Evolutionary conservation across 2,797 vertebrate species (phyloP).

Genomic region (Phaenicophaeus curvirostris): DNA sequence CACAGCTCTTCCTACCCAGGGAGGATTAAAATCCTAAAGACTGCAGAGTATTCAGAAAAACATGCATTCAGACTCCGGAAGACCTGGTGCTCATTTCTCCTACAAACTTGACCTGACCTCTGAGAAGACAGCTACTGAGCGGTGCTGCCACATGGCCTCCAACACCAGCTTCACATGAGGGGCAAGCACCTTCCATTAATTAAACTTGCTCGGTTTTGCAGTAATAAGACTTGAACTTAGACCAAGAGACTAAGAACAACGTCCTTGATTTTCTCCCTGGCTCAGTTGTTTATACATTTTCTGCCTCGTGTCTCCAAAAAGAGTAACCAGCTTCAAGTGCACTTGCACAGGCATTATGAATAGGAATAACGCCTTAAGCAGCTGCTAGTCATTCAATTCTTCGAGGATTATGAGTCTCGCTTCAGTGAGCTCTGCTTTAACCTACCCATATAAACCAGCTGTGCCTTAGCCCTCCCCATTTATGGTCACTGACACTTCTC

Average conservation of each 20-base stretch:
- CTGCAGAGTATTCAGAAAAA: not conserved
- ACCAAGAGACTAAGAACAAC: not conserved
- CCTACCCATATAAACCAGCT: constrained; percentile 47
- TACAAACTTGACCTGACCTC: not conserved
- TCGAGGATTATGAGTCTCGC: constrained; percentile 15
- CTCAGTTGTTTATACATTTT: constrained; percentile 6
- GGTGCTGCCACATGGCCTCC: not conserved
- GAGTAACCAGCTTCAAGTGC: constrained; percentile 42
- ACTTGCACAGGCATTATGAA: constrained; percentile 36
- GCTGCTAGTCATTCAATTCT: constrained; percentile 50
- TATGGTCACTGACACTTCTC: constrained; percentile 50
- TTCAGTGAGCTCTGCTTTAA: constrained; percentile 58
- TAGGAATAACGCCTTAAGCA: constrained; percentile 42
- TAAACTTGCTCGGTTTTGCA: not conserved
- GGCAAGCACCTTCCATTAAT: not conserved
- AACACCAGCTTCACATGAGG: accelerated
- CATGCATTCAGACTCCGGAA: not conserved
- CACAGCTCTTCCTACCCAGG: not conserved
- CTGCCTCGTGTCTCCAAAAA: constrained; percentile 27
- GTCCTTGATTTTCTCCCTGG: not conserved
- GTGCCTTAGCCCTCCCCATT: constrained; percentile 17
- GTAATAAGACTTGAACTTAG: not conserved
- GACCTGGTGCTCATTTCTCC: not conserved
- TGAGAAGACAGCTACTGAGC: not conserved
- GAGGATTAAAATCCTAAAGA: not conserved